phyloP scores from a whole-genome alignment of 2,113 vertebrate genomes.

The Sinocyclocheilus anophthalmus region DNA sequence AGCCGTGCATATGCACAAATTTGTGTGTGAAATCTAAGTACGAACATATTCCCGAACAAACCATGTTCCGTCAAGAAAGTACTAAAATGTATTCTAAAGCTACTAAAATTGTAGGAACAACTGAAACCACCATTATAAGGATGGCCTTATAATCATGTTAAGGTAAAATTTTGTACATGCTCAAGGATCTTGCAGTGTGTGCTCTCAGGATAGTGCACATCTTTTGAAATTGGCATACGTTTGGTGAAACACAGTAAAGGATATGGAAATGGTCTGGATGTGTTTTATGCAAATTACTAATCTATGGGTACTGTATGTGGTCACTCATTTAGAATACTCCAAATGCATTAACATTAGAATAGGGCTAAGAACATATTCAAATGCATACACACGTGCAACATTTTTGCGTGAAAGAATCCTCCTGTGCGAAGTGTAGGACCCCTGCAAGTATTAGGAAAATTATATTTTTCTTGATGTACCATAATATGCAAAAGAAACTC shows the following conservation, averaged over 20 bases:
- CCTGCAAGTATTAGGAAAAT: background rate
- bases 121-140: background rate
- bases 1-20: background rate
- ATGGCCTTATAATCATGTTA: background rate
- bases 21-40: background rate
- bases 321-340: background rate
- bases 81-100: background rate
- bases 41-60: background rate
- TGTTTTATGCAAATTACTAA: constrained; percentile 4
- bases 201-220: background rate
- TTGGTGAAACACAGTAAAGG: background rate
- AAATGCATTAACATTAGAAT: background rate
- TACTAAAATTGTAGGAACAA: background rate
- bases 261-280: background rate
- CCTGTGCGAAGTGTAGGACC: background rate
- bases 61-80: background rate
- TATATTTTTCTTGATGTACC: background rate
- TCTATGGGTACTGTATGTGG: background rate
- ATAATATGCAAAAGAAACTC: background rate
- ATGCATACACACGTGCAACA: background rate
- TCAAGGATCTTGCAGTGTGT: background rate
- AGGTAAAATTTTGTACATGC: background rate
- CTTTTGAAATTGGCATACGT: background rate
- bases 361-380: background rate
- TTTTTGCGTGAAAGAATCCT: background rate